Percentiles rank a stretch among this genome's conserved stretches.
Conservation (phyloP, 2,888 invertebrate genomes). For the Cephonodes hylas region DNA sequence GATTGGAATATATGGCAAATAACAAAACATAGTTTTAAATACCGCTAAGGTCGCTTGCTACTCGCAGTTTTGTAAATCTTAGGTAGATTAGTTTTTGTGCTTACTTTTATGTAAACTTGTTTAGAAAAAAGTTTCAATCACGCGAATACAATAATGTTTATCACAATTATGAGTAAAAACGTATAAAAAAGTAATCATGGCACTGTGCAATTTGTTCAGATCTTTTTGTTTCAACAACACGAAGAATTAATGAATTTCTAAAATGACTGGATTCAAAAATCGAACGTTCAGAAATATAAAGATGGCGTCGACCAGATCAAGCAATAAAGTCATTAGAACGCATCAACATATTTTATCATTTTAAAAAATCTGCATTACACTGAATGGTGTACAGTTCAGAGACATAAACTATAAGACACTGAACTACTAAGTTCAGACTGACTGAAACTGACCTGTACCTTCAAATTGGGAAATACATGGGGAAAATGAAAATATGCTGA, state of each 20-base stretch:
- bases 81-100: neutral
- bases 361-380: no score
- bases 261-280: neutral
- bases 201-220: constrained; percentile 28
- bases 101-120: neutral
- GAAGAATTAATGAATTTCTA: neutral
- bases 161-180: constrained; percentile 2
- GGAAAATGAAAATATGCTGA: no score
- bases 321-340: no score
- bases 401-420: no score
- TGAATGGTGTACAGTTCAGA: no score
- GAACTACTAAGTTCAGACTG: no score
- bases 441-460: no score
- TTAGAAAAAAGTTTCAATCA: neutral
- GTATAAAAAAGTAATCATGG: constrained; percentile 23
- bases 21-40: neutral
- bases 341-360: no score
- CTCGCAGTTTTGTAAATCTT: neutral
- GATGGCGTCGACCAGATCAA: no score
- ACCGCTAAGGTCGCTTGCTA: neutral
- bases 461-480: no score
- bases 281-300: no score
- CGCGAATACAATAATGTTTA: neutral
- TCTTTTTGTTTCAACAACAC: constrained; percentile 5
- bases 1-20: constrained; percentile 7